Percentiles rank a stretch among this genome's conserved stretches.
These are phyloP conservation scores for Thymelicus acteon DNA, from an alignment of 2,888 invertebrate genomes.

Conservation along the genomic window DNA sequence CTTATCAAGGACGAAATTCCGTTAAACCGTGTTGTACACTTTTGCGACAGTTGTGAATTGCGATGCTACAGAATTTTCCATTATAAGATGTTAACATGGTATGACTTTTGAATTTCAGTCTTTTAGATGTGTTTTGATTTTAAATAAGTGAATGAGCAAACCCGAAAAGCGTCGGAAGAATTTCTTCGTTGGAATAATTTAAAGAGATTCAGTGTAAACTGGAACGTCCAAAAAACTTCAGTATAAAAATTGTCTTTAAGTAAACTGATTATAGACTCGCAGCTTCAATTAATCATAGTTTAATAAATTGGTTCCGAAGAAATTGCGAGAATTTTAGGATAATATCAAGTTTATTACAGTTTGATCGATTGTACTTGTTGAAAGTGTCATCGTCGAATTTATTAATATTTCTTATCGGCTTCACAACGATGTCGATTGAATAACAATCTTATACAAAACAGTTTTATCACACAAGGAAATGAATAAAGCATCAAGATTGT, in stretches of 20 bases:
- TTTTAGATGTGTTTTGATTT: too few relatives aligned
- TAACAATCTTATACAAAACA: background rate
- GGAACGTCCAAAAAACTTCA: too few relatives aligned
- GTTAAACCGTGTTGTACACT: conserved; percentile 6
- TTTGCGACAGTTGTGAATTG: background rate
- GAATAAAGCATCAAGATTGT: conserved; percentile 2
- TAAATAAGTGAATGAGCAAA: too few relatives aligned
- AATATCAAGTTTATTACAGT: background rate
- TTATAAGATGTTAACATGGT: too few relatives aligned
- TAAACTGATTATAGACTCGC: background rate
- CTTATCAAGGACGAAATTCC: conserved; percentile 26
- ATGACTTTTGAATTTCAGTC: too few relatives aligned
- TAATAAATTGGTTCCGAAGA: background rate
- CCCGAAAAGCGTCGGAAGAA: too few relatives aligned
- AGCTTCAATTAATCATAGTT: background rate
- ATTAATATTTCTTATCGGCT: too few relatives aligned
- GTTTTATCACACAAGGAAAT: conserved; percentile 21
- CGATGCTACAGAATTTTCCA: background rate
- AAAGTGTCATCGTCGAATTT: too few relatives aligned
- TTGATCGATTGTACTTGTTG: background rate
- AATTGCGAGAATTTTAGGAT: background rate
- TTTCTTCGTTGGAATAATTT: too few relatives aligned
- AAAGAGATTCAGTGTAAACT: too few relatives aligned
- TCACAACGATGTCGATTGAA: background rate
- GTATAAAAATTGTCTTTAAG: too few relatives aligned